Evolutionary conservation across 30 jellyfish, hydroid and myxozoan species (phyloP).

Genomic region (Pelagia noctiluca): DNA sequence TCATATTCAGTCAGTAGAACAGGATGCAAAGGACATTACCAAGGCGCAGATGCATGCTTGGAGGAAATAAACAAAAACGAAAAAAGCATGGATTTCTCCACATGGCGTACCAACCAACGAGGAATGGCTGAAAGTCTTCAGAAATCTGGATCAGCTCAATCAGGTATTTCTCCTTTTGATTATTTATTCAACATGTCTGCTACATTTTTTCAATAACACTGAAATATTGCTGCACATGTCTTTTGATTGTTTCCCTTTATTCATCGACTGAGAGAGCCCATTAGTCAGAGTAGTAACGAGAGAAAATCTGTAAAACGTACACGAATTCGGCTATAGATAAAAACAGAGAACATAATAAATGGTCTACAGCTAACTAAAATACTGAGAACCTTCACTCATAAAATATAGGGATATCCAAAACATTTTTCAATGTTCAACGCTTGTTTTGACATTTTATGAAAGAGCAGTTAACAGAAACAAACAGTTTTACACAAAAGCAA

Average conservation of each 20-base stretch:
- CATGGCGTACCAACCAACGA: constrained; percentile 29
- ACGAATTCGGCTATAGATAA: no score
- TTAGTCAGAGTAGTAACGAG: no score
- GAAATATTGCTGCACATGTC: neutral
- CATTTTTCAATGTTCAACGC: neutral
- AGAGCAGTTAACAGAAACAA: neutral
- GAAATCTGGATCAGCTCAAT: constrained; percentile 16
- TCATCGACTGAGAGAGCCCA: neutral
- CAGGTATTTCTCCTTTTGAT: no score
- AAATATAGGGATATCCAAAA: no score
- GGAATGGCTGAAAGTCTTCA: constrained; percentile 7
- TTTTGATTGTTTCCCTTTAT: no score
- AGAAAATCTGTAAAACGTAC: no score
- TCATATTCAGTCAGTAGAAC: neutral
- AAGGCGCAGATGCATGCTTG: constrained; percentile 27
- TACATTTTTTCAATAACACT: neutral
- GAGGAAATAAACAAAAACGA: constrained; percentile 33
- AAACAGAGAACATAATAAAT: no score
- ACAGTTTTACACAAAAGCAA: no score
- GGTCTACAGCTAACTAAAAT: no score
- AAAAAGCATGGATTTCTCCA: constrained; percentile 1
- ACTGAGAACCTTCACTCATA: no score
- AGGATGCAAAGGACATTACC: constrained; percentile 13
- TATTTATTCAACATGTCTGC: no score
- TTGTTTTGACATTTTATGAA: neutral